These are phyloP conservation scores for Spermophilus dauricus DNA, from an alignment of 2,113 vertebrate genomes.

Conservation along the genomic window DNA sequence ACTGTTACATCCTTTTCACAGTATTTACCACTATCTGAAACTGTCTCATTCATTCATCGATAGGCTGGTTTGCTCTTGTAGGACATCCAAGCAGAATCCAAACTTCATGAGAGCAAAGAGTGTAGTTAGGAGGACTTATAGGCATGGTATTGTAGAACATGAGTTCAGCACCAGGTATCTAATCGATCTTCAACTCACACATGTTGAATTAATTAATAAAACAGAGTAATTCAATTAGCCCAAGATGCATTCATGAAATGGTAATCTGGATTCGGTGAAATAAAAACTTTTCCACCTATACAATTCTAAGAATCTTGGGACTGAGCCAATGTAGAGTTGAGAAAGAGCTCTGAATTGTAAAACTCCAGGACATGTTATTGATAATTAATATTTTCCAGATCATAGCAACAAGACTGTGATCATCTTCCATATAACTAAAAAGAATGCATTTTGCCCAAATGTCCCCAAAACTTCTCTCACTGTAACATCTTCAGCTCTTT, in stretches of 20 bases:
- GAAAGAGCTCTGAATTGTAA: background rate
- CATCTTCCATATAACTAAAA: background rate
- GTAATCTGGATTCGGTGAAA: background rate
- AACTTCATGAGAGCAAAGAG: background rate
- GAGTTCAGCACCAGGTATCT: background rate
- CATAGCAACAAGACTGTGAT: background rate
- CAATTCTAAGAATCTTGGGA: background rate
- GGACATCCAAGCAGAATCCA: background rate
- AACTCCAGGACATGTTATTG: background rate
- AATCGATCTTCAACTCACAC: background rate
- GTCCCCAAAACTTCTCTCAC: background rate
- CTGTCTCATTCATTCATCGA: background rate
- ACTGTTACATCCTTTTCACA: background rate
- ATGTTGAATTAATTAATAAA: background rate
- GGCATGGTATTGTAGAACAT: background rate
- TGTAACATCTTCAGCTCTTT: background rate
- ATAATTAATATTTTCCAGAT: background rate
- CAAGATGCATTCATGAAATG: background rate
- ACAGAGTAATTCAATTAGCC: background rate
- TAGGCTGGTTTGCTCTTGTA: background rate
- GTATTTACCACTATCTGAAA: background rate
- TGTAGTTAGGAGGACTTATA: background rate
- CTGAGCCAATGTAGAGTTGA: background rate
- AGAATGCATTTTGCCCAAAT: background rate
- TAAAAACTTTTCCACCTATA: slow-evolving; percentile 10